phyloP scores from a whole-genome alignment of 2,888 invertebrate genomes.

The Athalia cordata region DNA sequence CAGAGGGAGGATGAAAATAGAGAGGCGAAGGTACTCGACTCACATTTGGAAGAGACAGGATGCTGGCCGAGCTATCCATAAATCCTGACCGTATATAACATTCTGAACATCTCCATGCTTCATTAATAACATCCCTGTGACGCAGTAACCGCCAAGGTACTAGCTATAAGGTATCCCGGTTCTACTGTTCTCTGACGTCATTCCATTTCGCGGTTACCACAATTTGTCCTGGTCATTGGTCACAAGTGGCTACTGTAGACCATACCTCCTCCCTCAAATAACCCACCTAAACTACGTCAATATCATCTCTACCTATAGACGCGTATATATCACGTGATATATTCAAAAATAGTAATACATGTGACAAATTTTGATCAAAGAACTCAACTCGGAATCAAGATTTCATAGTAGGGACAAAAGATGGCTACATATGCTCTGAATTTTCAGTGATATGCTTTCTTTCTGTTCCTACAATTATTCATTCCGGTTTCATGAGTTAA shows the following conservation, averaged over 20 bases:
- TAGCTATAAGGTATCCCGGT: constrained; percentile 37
- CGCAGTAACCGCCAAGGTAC: constrained; percentile 41
- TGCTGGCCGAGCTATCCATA: constrained; percentile 33
- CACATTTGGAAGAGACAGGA: constrained; percentile 39
- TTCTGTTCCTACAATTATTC: too few relatives aligned
- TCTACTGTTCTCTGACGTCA: constrained; percentile 28
- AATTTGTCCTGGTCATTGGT: constrained; percentile 46
- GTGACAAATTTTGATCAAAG: too few relatives aligned
- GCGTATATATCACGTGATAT: too few relatives aligned
- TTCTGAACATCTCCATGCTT: constrained; percentile 39
- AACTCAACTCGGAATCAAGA: too few relatives aligned
- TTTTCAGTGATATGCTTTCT: too few relatives aligned
- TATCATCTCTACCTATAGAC: constrained; percentile 10
- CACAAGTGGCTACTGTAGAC: constrained; percentile 17
- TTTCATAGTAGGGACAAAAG: too few relatives aligned
- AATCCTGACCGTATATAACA: constrained; percentile 42
- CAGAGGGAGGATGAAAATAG: background rate
- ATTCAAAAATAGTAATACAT: too few relatives aligned
- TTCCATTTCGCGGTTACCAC: constrained; percentile 40
- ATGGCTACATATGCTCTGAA: too few relatives aligned
- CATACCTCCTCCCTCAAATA: background rate
- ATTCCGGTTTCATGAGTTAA: too few relatives aligned
- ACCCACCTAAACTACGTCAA: constrained; percentile 34
- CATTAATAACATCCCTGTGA: constrained; percentile 42
- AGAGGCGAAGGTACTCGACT: constrained; percentile 2